Evolutionary conservation across 2,113 vertebrate genomes (phyloP).

Genomic region (Sebastes fasciatus): DNA sequence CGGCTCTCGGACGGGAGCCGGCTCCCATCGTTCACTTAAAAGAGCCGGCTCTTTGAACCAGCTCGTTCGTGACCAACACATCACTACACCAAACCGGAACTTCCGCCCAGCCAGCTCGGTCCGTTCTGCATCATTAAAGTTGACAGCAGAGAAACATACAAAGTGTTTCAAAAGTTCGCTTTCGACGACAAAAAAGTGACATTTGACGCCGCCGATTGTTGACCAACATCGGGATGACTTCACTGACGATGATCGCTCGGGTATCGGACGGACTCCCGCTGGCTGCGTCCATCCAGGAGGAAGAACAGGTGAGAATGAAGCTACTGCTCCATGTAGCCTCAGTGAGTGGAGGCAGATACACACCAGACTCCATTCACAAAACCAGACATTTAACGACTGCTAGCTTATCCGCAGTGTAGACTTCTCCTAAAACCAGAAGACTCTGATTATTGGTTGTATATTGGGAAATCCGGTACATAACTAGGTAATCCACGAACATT

Average conservation of each 20-base stretch:
- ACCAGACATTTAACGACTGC: not conserved
- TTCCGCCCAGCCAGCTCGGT: slow-evolving; percentile 67
- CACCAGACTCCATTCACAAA: not conserved
- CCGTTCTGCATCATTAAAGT: slow-evolving; percentile 20
- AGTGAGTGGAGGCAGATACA: rapidly evolving
- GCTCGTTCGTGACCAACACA: no score
- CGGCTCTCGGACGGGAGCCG: no score
- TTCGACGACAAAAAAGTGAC: not conserved
- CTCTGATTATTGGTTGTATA: not conserved
- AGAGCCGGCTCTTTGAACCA: no score
- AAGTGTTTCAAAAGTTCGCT: slow-evolving; percentile 19
- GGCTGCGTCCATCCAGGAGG: slow-evolving; percentile 95
- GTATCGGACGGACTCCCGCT: slow-evolving; percentile 93
- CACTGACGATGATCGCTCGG: slow-evolving; percentile 94
- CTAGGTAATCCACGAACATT: not conserved
- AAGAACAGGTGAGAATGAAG: slow-evolving; percentile 88
- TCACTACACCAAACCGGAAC: not conserved
- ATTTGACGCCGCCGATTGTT: not conserved
- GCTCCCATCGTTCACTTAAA: no score
- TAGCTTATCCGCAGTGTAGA: not conserved
- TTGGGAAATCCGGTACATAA: not conserved
- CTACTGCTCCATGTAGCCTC: not conserved
- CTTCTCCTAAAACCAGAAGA: not conserved
- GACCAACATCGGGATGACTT: slow-evolving; percentile 83
- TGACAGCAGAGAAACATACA: slow-evolving; percentile 20